Conservation (phyloP, 2,888 invertebrate species). For the Heliconius erato region DNA sequence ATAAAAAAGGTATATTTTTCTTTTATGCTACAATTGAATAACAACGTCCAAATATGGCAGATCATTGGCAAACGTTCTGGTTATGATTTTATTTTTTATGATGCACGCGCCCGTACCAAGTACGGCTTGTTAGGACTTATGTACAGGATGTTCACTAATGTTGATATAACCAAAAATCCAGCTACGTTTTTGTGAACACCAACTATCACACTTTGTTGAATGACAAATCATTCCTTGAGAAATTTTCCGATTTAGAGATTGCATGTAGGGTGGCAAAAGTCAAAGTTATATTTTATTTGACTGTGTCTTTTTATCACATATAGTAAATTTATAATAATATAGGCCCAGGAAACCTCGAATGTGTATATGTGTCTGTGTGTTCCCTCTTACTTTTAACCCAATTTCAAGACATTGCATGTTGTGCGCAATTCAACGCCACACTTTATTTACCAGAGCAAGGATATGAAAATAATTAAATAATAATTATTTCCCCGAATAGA, state of each 20-base stretch:
- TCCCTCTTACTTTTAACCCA: not conserved
- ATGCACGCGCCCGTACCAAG: slow-evolving; percentile 81
- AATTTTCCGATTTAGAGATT: too few species aligned
- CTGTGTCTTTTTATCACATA: not conserved
- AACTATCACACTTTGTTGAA: too few species aligned
- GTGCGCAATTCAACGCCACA: not conserved
- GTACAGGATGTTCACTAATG: slow-evolving; percentile 62
- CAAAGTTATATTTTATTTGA: not conserved
- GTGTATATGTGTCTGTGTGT: too few species aligned
- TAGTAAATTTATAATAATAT: too few species aligned
- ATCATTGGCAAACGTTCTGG: slow-evolving; percentile 75
- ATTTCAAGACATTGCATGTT: not conserved
- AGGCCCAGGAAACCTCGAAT: too few species aligned
- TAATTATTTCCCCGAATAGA: too few species aligned
- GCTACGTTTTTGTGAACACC: not conserved
- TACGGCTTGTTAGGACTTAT: slow-evolving; percentile 68
- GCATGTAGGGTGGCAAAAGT: not conserved
- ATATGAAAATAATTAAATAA: too few species aligned
- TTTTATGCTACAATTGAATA: slow-evolving; percentile 52
- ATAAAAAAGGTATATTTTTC: not conserved
- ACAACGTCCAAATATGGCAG: slow-evolving; percentile 64
- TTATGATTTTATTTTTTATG: slow-evolving; percentile 83
- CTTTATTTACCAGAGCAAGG: not conserved
- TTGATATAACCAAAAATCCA: not conserved
- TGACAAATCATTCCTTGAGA: too few species aligned